Conservation (phyloP, 2,888 invertebrate genomes). For the Hoplodrina ambigua region DNA sequence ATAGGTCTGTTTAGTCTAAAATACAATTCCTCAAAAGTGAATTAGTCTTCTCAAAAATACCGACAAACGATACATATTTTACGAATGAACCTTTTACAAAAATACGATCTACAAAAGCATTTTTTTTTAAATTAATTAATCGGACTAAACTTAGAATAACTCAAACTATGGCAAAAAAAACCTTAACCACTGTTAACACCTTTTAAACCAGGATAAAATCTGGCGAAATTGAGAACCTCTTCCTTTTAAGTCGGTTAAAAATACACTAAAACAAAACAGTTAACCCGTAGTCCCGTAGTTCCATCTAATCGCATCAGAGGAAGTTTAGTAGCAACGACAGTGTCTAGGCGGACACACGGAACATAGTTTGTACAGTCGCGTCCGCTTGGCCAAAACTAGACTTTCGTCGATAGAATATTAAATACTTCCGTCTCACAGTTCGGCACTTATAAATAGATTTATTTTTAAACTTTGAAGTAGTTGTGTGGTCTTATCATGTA, state of each 20-base stretch:
- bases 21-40: no score
- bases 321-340: conserved; percentile 38
- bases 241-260: background rate
- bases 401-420: conserved; percentile 68
- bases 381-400: conserved; percentile 75
- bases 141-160: no score
- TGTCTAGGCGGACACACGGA: conserved; percentile 59
- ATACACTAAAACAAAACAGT: conserved; percentile 7
- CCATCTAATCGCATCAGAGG: conserved; percentile 31
- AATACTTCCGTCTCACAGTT: conserved; percentile 66
- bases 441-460: conserved; percentile 47
- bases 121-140: no score
- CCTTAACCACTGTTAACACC: no score
- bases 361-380: conserved; percentile 59
- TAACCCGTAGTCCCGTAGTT: background rate
- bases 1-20: no score
- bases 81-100: no score
- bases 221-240: no score
- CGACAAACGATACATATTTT: no score
- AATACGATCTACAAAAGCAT: no score
- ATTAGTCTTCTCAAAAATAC: no score
- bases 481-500: conserved; percentile 30
- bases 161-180: no score
- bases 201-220: no score
- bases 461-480: conserved; percentile 1